Evolutionary conservation across 1,140 invertebrate genomes (phyloP), one percentile per base, ranked within the genome.

Genomic region (Drosophila subpulchrella): DNA sequence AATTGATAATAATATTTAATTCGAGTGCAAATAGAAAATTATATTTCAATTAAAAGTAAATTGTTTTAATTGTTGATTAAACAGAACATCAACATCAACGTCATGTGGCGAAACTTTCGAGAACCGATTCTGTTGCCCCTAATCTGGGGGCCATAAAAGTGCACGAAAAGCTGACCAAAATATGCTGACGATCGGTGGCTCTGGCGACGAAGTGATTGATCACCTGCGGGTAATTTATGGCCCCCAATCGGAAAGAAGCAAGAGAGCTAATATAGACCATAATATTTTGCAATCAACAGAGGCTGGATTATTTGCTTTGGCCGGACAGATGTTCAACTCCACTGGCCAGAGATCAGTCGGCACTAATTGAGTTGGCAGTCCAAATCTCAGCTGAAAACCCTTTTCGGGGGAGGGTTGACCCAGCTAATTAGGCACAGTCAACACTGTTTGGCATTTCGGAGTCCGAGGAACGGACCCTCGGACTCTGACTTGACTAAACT

Each of bases 1-100:
- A 80, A 82, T 89, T 89, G 80, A 89, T 89, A 88, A 88, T 89
- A 73, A 89, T 78, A 53, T 77, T 89, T 88, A 88, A 88, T 84
- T 88, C 85, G 77, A 78, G 84, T 88, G 84, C 80, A 88, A 88
- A 88, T 89, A 88, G 85, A 88, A 88, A 88, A 89, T 88, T 88
- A 88, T 89, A 89, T 88, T 81, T 83, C 84, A 88, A 88, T 88
- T 88, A 88, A 88, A 88, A 84, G 73, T 84, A 84, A 88, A 88
- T 90, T 88, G 82, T 88, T 85, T 84, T 89, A 90, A 88, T 89
- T 90, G 85, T 80, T 89, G 80, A 78, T 80, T 75, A 88, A 82
- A 82, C 70, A 74, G 51, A 30, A 56, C 74, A 50, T 53, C 42
- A 65, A 63, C 72, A 27, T 42, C 55, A 72, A 63, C 61, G 61